Conservation (phyloP, 1,140 invertebrate genomes). For the Zaprionus ghesquierei region DNA sequence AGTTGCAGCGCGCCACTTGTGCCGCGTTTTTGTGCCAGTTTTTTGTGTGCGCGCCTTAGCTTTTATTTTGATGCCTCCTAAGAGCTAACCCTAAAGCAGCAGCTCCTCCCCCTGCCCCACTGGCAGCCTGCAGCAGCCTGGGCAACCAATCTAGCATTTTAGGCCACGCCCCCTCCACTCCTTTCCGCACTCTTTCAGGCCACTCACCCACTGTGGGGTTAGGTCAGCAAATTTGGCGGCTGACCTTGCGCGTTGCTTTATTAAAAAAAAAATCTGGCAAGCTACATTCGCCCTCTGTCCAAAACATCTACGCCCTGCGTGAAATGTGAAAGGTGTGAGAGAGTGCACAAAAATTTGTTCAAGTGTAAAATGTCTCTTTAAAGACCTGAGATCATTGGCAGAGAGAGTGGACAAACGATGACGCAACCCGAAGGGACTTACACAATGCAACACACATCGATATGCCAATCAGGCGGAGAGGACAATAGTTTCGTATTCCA, state of each 20-base stretch:
- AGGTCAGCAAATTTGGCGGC: slow-evolving; percentile 33
- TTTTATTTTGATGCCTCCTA: slow-evolving; percentile 11
- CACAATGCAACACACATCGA: too few relatives aligned
- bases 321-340: too few relatives aligned
- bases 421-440: not conserved
- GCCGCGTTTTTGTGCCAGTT: slow-evolving; percentile 9
- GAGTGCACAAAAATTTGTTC: too few relatives aligned
- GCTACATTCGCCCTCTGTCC: too few relatives aligned
- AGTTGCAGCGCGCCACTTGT: not conserved
- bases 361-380: too few relatives aligned
- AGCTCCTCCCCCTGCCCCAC: not conserved
- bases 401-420: too few relatives aligned
- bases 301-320: too few relatives aligned
- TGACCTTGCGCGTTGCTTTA: slow-evolving; percentile 47
- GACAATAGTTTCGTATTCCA: not conserved
- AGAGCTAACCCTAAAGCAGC: slow-evolving; percentile 24
- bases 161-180: not conserved
- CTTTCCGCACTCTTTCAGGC: not conserved
- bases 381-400: too few relatives aligned
- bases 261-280: too few relatives aligned
- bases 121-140: not conserved
- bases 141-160: slow-evolving; percentile 2
- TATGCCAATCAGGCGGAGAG: too few relatives aligned
- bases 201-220: not conserved
- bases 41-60: slow-evolving; percentile 21